Conservation (phyloP, 2,113 vertebrate genomes). For the Hippocampus guttulatus region DNA sequence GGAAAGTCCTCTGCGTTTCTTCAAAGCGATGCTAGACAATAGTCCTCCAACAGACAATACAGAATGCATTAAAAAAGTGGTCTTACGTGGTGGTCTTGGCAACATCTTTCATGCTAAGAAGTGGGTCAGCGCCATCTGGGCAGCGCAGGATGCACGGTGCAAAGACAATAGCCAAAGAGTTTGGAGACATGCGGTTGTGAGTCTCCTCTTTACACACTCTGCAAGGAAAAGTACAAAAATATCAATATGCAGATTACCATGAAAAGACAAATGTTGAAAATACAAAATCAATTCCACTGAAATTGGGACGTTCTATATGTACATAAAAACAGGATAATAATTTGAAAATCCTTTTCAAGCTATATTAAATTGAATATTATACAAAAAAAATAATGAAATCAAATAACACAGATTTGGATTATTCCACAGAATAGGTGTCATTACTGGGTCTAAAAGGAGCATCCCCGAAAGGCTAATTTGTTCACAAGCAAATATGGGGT, state of each 20-base stretch:
- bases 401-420: no score
- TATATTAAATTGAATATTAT: neutral
- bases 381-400: no score
- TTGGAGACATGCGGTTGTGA: slow-evolving; percentile 93
- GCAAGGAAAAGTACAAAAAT: slow-evolving; percentile 17
- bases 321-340: no score
- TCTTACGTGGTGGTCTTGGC: slow-evolving; percentile 93
- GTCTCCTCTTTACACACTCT: slow-evolving; percentile 90
- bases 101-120: slow-evolving; percentile 96
- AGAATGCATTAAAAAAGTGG: neutral
- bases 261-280: neutral
- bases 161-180: slow-evolving; percentile 91
- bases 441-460: no score
- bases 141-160: slow-evolving; percentile 92
- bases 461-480: no score
- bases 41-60: no score
- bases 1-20: no score
- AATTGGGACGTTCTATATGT: no score
- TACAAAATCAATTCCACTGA: no score
- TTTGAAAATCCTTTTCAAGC: neutral
- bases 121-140: slow-evolving; percentile 85
- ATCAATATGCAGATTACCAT: neutral
- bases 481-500: no score
- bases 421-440: no score
- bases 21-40: no score